Evolutionary conservation across 2,888 invertebrate species (phyloP).

Genomic region (Acrobasis consociella): DNA sequence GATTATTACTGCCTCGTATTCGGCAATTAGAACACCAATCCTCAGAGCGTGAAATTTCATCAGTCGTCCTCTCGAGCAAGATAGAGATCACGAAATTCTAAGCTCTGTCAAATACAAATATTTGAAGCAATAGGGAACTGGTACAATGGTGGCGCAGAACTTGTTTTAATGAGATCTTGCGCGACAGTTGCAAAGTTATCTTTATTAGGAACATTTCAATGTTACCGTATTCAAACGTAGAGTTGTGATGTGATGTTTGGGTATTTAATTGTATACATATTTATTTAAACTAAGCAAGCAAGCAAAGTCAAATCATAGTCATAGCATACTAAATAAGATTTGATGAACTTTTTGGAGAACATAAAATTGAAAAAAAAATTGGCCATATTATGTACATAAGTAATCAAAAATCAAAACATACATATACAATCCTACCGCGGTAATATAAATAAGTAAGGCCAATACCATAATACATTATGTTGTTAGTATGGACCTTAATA

Average conservation of each 20-base stretch:
- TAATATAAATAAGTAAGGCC: no score
- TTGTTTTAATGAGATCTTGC: slow-evolving; percentile 14
- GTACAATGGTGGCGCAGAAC: slow-evolving; percentile 10
- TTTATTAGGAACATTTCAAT: not conserved
- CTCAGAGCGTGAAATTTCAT: slow-evolving; percentile 21
- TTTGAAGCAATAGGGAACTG: slow-evolving; percentile 15
- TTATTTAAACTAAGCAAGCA: no score
- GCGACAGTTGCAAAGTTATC: slow-evolving; percentile 3
- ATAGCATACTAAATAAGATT: no score
- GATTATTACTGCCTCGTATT: not conserved
- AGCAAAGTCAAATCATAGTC: no score
- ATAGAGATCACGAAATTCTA: slow-evolving; percentile 11
- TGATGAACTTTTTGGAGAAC: no score
- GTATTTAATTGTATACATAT: not conserved
- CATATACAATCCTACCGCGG: no score
- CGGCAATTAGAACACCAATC: slow-evolving; percentile 24
- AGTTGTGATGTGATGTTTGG: not conserved
- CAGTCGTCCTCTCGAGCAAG: not conserved
- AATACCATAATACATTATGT: no score
- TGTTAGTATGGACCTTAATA: no score
- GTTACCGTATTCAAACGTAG: not conserved
- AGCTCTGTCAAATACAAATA: slow-evolving; percentile 18
- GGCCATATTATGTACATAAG: no score
- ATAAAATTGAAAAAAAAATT: no score
- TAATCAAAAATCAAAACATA: no score